phyloP scores from a whole-genome alignment of 2,113 vertebrate species.

The Chaetodon trifascialis region DNA sequence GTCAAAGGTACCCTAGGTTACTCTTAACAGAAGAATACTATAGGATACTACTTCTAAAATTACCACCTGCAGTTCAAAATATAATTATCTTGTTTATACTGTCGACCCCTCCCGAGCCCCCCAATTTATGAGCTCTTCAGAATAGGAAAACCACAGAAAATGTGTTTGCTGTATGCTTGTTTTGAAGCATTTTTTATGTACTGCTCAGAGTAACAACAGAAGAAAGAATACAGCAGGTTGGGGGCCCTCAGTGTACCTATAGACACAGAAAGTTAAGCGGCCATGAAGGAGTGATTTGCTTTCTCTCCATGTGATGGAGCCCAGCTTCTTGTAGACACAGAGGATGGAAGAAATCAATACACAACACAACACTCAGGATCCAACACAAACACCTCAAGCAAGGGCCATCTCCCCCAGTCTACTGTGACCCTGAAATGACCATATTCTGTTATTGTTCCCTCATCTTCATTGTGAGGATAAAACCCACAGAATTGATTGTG shows the following conservation, averaged over 20 bases:
- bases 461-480: constrained; percentile 66
- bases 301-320: constrained; percentile 17
- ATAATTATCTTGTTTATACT: not conserved
- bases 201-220: not conserved
- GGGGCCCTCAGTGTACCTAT: not conserved
- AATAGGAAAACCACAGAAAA: not conserved
- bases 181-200: not conserved
- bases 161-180: not conserved
- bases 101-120: not conserved
- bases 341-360: constrained; percentile 69
- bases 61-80: not conserved
- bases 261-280: constrained; percentile 38
- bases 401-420: constrained; percentile 54
- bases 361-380: constrained; percentile 53
- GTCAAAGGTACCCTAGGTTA: too few species aligned
- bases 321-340: constrained; percentile 26
- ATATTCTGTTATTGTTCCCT: constrained; percentile 70
- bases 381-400: constrained; percentile 52
- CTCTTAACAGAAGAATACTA: too few species aligned
- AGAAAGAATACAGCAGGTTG: not conserved
- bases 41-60: not conserved
- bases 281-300: constrained; percentile 38
- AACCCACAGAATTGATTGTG: constrained; percentile 62
- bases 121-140: not conserved
- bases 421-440: constrained; percentile 71